phyloP scores from a whole-genome alignment of 1,140 invertebrate genomes.

The Agrypnia vestita region DNA sequence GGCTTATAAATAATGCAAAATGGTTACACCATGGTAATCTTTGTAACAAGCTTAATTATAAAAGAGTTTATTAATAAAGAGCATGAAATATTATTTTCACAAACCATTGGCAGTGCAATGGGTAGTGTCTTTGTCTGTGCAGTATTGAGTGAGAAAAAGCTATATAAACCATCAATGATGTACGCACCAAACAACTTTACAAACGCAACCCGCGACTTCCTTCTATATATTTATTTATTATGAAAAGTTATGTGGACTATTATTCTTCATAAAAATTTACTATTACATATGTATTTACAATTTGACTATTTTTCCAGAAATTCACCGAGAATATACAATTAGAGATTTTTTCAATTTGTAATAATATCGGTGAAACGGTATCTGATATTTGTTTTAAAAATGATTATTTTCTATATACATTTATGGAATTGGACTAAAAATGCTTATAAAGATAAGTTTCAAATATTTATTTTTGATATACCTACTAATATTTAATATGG shows the following conservation, averaged over 20 bases:
- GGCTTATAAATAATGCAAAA: too few species aligned
- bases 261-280: conserved; percentile 27
- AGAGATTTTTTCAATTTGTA: neutral
- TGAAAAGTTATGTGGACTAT: neutral
- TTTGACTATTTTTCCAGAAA: conserved; percentile 6
- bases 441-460: neutral
- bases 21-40: too few species aligned
- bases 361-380: neutral
- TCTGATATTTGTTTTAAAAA: neutral
- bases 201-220: neutral
- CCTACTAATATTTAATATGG: neutral
- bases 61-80: too few species aligned
- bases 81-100: neutral
- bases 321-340: neutral
- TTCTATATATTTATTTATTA: conserved; percentile 7
- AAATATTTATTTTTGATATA: neutral
- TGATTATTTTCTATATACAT: neutral
- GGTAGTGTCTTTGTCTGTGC: neutral
- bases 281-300: conserved; percentile 5
- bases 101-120: neutral
- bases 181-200: neutral
- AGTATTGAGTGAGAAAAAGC: neutral
- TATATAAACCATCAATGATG: neutral
- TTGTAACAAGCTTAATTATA: too few species aligned
- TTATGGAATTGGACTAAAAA: neutral